These are phyloP conservation scores for Phasia obesa DNA, from an alignment of 2,888 invertebrate genomes.

Conservation along the genomic window DNA sequence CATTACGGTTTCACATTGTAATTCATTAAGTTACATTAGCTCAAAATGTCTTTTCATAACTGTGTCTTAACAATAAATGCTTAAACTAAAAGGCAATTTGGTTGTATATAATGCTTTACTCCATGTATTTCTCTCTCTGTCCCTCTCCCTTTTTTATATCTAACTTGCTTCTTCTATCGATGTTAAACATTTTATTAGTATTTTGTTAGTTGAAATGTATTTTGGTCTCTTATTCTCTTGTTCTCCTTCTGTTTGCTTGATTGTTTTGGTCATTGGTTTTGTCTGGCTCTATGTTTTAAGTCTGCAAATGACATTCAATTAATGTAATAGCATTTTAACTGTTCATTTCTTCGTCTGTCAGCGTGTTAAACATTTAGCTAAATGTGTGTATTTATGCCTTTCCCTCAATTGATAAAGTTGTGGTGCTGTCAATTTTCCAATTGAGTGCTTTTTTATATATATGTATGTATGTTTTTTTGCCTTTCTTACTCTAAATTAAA, in stretches of 20 bases:
- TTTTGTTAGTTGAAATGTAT: no score
- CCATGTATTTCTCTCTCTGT: no score
- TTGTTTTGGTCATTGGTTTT: not conserved
- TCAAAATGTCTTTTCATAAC: no score
- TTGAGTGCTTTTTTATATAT: not conserved
- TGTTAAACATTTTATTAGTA: no score
- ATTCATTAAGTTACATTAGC: no score
- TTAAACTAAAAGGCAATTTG: no score
- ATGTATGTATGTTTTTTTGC: not conserved
- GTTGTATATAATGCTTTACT: no score
- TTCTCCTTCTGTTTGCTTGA: not conserved
- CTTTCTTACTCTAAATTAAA: not conserved
- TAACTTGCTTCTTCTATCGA: no score
- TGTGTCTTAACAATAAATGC: no score
- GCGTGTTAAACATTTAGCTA: constrained; percentile 23
- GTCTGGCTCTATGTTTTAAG: constrained; percentile 18
- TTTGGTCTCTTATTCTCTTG: no score
- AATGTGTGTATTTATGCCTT: not conserved
- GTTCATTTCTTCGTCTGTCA: constrained; percentile 64
- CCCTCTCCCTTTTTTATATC: no score
- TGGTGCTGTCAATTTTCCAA: constrained; percentile 46
- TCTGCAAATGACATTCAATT: constrained; percentile 67
- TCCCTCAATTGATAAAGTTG: constrained; percentile 47
- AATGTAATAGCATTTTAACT: constrained; percentile 63
- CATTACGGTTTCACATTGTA: no score